Evolutionary conservation across 2,113 vertebrate species (phyloP).

Genomic region (Ochotona princeps): DNA sequence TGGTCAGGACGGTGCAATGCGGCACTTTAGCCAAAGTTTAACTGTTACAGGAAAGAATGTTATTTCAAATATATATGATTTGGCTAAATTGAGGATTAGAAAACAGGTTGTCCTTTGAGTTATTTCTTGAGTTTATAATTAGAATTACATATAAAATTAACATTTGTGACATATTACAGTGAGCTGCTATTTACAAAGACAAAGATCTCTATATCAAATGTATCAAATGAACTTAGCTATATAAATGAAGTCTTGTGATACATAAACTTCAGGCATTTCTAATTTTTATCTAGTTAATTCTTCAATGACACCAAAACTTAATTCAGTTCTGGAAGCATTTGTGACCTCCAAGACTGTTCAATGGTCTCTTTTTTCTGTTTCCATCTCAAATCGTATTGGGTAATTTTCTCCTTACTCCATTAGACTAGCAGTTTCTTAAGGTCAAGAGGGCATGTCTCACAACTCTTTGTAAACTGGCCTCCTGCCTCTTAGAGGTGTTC

Average conservation of each 20-base stretch:
- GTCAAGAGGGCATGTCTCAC: neutral
- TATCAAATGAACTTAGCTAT: neutral
- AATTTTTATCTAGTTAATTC: neutral
- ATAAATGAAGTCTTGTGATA: neutral
- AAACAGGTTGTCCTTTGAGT: neutral
- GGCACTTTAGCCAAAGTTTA: neutral
- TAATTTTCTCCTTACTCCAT: neutral
- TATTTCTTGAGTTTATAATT: slow-evolving; percentile 35
- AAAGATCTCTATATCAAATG: neutral
- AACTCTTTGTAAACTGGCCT: neutral
- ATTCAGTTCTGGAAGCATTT: neutral
- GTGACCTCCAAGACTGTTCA: neutral
- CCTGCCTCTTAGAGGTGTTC: neutral
- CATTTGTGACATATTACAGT: neutral
- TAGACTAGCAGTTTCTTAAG: neutral
- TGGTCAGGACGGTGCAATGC: neutral
- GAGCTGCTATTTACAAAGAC: neutral
- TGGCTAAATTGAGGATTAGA: neutral
- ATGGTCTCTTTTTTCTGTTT: neutral
- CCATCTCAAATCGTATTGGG: neutral
- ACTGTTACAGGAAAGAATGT: neutral
- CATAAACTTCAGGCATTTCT: neutral
- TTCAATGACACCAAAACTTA: neutral
- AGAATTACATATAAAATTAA: neutral
- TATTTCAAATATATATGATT: neutral